A percentile compares a stretch with the other conserved stretches of the same genome.
These are phyloP conservation scores for Platysteira castanea DNA, from an alignment of 2,113 vertebrate genomes.

Conservation along the genomic window DNA sequence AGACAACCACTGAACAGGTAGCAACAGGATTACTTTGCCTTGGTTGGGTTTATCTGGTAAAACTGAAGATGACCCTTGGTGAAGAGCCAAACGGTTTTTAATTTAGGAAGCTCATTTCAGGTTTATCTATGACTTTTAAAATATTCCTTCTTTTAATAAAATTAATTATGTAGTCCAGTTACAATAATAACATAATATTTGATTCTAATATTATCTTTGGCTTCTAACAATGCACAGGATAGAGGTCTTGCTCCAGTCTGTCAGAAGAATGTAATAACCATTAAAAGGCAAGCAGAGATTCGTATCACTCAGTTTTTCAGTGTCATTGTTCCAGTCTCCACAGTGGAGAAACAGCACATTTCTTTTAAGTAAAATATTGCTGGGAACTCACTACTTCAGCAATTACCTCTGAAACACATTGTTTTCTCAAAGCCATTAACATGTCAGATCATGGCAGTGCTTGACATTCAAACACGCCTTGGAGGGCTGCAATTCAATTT, in stretches of 20 bases:
- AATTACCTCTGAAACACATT: constrained; percentile 80
- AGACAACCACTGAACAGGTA: not conserved
- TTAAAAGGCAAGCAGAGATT: constrained; percentile 31
- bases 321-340: not conserved
- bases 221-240: not conserved
- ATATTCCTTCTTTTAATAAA: not conserved
- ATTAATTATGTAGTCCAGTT: not conserved
- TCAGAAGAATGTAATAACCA: constrained; percentile 4
- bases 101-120: not conserved
- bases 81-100: not conserved
- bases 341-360: constrained; percentile 29
- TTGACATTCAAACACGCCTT: constrained; percentile 79
- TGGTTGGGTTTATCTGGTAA: not conserved
- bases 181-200: not conserved
- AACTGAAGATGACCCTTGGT: not conserved
- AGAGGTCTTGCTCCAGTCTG: not conserved
- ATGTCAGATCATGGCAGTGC: constrained; percentile 78
- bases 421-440: constrained; percentile 80
- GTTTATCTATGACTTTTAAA: not conserved
- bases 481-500: constrained; percentile 81
- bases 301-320: not conserved
- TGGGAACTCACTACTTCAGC: constrained; percentile 77
- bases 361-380: constrained; percentile 75
- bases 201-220: not conserved
- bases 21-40: not conserved